Evolutionary conservation across 2,113 vertebrate species (phyloP).

Genomic region (Aix galericulata): DNA sequence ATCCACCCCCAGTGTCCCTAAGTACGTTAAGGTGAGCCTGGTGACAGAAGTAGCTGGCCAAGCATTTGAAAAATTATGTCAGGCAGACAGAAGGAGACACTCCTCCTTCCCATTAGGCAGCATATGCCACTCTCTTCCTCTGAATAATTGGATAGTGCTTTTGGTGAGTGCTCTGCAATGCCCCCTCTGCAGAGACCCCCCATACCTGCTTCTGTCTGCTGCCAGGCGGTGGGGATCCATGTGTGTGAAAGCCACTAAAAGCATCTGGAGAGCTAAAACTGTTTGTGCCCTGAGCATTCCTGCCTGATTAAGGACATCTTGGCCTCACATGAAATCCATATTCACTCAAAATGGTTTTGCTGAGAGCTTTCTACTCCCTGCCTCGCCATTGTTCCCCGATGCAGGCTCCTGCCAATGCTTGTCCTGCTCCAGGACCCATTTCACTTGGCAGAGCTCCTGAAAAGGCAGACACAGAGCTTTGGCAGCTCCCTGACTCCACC

Average conservation of each 20-base stretch:
- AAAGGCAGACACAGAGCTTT: not conserved
- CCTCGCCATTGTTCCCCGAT: not conserved
- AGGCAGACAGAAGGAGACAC: not conserved
- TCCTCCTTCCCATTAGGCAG: not conserved
- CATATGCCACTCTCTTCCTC: not conserved
- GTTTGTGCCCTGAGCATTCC: not conserved
- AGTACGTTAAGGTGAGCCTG: not conserved
- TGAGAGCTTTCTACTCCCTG: not conserved
- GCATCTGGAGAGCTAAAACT: not conserved
- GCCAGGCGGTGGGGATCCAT: rapidly evolving
- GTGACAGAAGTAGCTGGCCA: not conserved
- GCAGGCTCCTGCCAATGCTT: not conserved
- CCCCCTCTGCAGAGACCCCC: not conserved
- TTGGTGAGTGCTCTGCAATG: not conserved
- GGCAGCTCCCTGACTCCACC: not conserved
- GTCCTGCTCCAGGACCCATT: not conserved
- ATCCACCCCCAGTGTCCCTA: not conserved
- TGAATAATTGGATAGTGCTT: not conserved
- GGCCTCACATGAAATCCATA: not conserved
- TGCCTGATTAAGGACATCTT: not conserved
- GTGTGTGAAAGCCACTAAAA: not conserved
- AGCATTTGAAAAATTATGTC: not conserved
- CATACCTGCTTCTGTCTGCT: not conserved
- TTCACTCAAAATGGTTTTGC: not conserved
- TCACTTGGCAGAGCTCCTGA: not conserved